Evolutionary conservation across 2,888 invertebrate genomes (phyloP).

Genomic region (Pegoplata infirma): DNA sequence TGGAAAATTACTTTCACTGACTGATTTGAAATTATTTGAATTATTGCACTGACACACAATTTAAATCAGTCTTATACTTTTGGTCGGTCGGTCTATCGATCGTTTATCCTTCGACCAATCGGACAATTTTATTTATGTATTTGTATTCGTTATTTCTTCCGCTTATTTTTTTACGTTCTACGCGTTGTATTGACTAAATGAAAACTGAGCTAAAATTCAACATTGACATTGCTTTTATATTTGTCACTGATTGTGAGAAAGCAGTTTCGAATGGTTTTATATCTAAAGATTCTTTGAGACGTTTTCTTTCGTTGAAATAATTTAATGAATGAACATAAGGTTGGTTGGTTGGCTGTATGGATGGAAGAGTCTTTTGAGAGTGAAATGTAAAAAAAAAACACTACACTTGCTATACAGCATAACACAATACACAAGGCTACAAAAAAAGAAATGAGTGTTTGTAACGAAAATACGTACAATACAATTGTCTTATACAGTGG

Average conservation of each 20-base stretch:
- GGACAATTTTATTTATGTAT: neutral
- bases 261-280: neutral
- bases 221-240: constrained; percentile 48
- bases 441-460: too few relatives aligned
- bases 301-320: neutral
- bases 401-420: too few relatives aligned
- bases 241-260: neutral
- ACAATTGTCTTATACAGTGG: too few relatives aligned
- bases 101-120: neutral
- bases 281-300: neutral
- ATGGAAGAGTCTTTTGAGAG: constrained; percentile 4
- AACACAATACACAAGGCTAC: too few relatives aligned
- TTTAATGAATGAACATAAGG: neutral
- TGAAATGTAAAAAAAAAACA: neutral
- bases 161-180: neutral
- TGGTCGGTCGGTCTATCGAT: neutral
- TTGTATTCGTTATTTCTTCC: neutral
- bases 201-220: constrained; percentile 38
- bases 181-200: constrained; percentile 8
- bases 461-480: too few relatives aligned
- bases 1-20: too few relatives aligned
- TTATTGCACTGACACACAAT: neutral
- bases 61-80: neutral
- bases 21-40: neutral
- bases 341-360: neutral